Evolutionary conservation across 2,113 vertebrate genomes (phyloP).

Genomic region (Apteryx owenii): DNA sequence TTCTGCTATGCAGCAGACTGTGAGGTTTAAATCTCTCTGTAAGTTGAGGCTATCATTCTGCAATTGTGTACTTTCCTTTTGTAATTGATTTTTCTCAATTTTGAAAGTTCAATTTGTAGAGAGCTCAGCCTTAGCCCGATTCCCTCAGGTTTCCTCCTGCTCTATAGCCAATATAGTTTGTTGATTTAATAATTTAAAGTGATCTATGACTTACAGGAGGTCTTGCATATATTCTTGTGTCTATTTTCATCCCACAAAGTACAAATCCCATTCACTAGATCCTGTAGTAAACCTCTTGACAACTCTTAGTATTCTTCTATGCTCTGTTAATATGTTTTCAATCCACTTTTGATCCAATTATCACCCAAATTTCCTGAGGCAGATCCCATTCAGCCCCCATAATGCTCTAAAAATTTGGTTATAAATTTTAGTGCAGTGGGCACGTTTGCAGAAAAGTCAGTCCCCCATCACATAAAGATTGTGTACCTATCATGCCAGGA

Average conservation of each 20-base stretch:
- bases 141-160: neutral
- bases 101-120: neutral
- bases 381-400: neutral
- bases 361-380: neutral
- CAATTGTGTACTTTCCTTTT: neutral
- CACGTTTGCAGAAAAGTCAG: neutral
- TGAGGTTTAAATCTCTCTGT: neutral
- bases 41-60: neutral
- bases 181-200: neutral
- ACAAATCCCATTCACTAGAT: neutral
- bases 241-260: neutral
- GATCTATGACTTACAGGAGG: neutral
- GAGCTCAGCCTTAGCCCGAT: neutral
- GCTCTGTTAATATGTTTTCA: neutral
- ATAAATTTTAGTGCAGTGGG: neutral
- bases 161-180: neutral
- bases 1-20: neutral
- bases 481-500: neutral
- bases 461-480: neutral
- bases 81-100: neutral
- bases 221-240: neutral
- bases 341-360: neutral
- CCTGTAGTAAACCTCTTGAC: neutral
- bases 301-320: neutral
- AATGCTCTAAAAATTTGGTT: neutral